These are phyloP conservation scores for Bombyx mandarina DNA, from an alignment of 1,140 invertebrate species.

Conservation along the genomic window DNA sequence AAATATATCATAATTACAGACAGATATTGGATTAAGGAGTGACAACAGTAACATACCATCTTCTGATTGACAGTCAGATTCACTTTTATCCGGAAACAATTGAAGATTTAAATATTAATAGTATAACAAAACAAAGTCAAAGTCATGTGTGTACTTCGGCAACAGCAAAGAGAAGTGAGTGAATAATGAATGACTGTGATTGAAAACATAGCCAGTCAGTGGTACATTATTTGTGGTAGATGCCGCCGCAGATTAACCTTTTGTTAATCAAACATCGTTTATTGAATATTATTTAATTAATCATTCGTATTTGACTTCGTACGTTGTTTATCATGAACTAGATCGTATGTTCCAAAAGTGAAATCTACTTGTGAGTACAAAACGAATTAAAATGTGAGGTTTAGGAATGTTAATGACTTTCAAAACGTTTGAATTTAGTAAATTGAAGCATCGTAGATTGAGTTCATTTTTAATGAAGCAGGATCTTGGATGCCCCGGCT, in stretches of 20 bases:
- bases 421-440: constrained; percentile 7
- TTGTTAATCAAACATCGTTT: constrained; percentile 67
- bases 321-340: constrained; percentile 7
- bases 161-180: constrained; percentile 63
- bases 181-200: constrained; percentile 67
- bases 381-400: too few species aligned
- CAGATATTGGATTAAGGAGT: too few species aligned
- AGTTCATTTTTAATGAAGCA: too few species aligned
- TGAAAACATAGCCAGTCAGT: constrained; percentile 55
- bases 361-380: too few species aligned
- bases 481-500: too few species aligned
- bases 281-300: constrained; percentile 70
- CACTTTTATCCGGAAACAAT: too few species aligned
- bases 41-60: too few species aligned
- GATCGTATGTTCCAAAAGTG: too few species aligned
- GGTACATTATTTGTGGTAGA: constrained; percentile 60
- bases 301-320: constrained; percentile 57
- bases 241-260: constrained; percentile 63
- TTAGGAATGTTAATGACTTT: too few species aligned
- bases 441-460: constrained; percentile 3
- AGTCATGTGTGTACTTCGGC: constrained; percentile 53
- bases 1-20: too few species aligned
- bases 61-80: too few species aligned
- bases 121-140: constrained; percentile 63
- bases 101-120: constrained; percentile 24